phyloP scores from a whole-genome alignment of 2,888 invertebrate species.

The Diaprepes abbreviatus region DNA sequence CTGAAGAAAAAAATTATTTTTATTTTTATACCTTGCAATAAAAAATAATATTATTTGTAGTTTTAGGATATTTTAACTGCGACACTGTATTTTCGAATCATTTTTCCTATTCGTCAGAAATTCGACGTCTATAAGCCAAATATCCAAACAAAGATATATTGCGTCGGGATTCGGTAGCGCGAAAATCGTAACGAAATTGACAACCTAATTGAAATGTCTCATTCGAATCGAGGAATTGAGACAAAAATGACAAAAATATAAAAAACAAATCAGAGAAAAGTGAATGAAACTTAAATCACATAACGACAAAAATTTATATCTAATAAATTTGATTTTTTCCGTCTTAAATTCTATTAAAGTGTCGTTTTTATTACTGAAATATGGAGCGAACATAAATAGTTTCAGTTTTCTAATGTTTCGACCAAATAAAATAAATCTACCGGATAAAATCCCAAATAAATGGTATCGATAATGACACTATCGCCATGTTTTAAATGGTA shows the following conservation, averaged over 20 bases:
- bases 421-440: no score
- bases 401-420: no score
- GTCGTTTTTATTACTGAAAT: no score
- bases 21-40: no score
- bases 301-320: background rate
- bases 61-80: background rate
- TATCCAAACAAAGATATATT: conserved; percentile 43
- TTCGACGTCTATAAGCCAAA: conserved; percentile 39
- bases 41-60: no score
- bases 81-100: conserved; percentile 6
- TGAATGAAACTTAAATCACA: background rate
- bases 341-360: no score
- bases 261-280: conserved; percentile 12
- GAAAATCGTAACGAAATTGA: conserved; percentile 41
- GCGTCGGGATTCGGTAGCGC: conserved; percentile 27
- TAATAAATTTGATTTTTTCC: no score
- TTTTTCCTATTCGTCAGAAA: conserved; percentile 22
- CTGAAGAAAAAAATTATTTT: no score
- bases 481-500: no score
- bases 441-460: no score
- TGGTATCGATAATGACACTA: no score
- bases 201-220: conserved; percentile 44
- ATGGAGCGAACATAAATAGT: no score
- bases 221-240: conserved; percentile 43
- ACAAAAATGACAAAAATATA: conserved; percentile 33